Percentiles rank a stretch among this genome's conserved stretches.
These are phyloP conservation scores for Holacanthus passer DNA, from an alignment of 2,113 vertebrate genomes.

Conservation along the genomic window DNA sequence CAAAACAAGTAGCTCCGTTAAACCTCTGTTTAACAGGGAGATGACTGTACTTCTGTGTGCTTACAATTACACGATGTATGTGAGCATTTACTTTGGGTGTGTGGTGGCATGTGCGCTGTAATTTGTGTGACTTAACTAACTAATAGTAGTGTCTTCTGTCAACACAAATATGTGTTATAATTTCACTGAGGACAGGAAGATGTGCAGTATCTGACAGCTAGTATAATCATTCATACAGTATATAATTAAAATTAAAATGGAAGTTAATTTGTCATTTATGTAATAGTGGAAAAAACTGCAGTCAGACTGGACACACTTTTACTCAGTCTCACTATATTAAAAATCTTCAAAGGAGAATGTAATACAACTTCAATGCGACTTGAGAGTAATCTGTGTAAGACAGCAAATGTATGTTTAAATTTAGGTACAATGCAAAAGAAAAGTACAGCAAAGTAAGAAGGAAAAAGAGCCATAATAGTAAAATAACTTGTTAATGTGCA, in stretches of 20 bases:
- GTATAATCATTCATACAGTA: no score
- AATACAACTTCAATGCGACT: neutral
- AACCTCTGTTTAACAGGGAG: neutral
- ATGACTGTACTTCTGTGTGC: neutral
- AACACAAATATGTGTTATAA: no score
- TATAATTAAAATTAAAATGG: neutral
- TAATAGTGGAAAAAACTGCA: neutral
- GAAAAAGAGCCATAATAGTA: neutral
- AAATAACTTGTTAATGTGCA: neutral
- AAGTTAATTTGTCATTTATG: neutral
- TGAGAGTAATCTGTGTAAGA: neutral
- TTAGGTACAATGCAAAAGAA: no score
- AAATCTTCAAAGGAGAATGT: neutral
- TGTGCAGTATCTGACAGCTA: neutral
- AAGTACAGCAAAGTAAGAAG: no score
- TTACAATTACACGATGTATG: neutral
- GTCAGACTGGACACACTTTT: neutral
- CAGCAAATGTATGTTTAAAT: neutral
- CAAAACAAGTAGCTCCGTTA: neutral
- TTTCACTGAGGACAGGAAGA: neutral
- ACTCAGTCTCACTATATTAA: neutral
- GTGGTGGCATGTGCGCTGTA: neutral
- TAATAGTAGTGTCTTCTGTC: no score
- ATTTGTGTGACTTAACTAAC: neutral
- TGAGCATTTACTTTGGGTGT: neutral